Evolutionary conservation across 2,888 invertebrate genomes (phyloP).

Genomic region (Rhogogaster chlorosoma): DNA sequence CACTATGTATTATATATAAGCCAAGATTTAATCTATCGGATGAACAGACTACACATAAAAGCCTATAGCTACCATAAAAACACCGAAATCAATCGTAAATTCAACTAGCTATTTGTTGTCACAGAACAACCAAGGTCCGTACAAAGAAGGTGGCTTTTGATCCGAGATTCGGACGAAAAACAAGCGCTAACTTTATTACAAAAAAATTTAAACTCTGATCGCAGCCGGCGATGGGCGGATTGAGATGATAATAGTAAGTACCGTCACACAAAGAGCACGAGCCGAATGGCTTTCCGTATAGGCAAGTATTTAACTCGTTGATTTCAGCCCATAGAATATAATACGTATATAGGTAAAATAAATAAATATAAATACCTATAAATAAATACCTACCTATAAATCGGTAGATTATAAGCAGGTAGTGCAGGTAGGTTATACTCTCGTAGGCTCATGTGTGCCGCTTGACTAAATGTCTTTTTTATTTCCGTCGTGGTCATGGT

Average conservation of each 20-base stretch:
- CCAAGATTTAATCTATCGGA: not conserved
- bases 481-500: slow-evolving; percentile 9
- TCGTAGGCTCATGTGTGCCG: not conserved
- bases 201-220: slow-evolving; percentile 4
- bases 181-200: not conserved
- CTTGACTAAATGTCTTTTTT: slow-evolving; percentile 28
- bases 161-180: not conserved
- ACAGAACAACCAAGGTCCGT: slow-evolving; percentile 55
- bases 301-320: not conserved
- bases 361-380: no score
- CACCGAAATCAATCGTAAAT: slow-evolving; percentile 64
- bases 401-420: not conserved
- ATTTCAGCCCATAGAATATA: not conserved
- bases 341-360: no score
- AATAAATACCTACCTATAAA: no score
- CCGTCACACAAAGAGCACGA: slow-evolving; percentile 4
- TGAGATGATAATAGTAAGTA: slow-evolving; percentile 21
- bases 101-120: slow-evolving; percentile 65
- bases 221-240: not conserved
- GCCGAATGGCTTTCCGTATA: not conserved
- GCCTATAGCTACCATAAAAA: not conserved
- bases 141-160: not conserved
- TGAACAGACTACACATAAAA: not conserved
- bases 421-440: not conserved
- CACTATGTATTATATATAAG: not conserved